phyloP scores from a whole-genome alignment of 2,888 invertebrate genomes.

The Sinotaia quadrata region DNA sequence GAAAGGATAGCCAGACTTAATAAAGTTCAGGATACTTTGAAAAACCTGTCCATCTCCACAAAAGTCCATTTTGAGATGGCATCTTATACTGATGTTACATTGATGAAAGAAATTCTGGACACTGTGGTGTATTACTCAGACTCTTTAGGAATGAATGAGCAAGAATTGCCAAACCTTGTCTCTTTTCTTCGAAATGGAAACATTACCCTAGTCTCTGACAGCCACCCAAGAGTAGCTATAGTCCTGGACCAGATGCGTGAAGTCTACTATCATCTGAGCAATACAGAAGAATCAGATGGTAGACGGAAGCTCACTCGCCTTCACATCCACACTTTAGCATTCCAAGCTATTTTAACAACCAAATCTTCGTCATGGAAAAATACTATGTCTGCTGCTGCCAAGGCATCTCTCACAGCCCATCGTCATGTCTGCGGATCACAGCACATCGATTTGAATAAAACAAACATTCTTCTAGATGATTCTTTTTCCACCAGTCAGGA shows the following conservation, averaged over 20 bases:
- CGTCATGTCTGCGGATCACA: slow-evolving; percentile 85
- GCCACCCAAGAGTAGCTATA: slow-evolving; percentile 84
- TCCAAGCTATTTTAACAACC: slow-evolving; percentile 84
- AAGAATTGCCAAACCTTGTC: slow-evolving; percentile 85
- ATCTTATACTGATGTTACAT: slow-evolving; percentile 82
- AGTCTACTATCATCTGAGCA: slow-evolving; percentile 74
- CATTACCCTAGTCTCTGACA: slow-evolving; percentile 83
- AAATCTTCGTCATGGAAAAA: slow-evolving; percentile 82
- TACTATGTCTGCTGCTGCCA: slow-evolving; percentile 84
- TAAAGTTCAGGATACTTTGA: slow-evolving; percentile 80
- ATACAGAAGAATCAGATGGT: slow-evolving; percentile 61
- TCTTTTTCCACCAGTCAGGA: slow-evolving; percentile 84
- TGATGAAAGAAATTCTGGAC: slow-evolving; percentile 79
- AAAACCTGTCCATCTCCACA: slow-evolving; percentile 77
- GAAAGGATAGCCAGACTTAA: slow-evolving; percentile 78
- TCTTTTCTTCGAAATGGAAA: slow-evolving; percentile 81
- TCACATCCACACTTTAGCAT: slow-evolving; percentile 90
- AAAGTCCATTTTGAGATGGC: slow-evolving; percentile 88
- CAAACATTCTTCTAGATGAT: slow-evolving; percentile 83
- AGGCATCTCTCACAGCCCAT: slow-evolving; percentile 86
- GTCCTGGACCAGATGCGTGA: slow-evolving; percentile 87
- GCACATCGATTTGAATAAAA: slow-evolving; percentile 75
- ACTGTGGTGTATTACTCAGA: slow-evolving; percentile 83
- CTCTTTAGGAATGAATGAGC: slow-evolving; percentile 90
- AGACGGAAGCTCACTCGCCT: slow-evolving; percentile 81